Base-by-base conservation (phyloP, 35 echinoderm and acorn worm genomes). In the Ophiothrix spiculata region DNA sequence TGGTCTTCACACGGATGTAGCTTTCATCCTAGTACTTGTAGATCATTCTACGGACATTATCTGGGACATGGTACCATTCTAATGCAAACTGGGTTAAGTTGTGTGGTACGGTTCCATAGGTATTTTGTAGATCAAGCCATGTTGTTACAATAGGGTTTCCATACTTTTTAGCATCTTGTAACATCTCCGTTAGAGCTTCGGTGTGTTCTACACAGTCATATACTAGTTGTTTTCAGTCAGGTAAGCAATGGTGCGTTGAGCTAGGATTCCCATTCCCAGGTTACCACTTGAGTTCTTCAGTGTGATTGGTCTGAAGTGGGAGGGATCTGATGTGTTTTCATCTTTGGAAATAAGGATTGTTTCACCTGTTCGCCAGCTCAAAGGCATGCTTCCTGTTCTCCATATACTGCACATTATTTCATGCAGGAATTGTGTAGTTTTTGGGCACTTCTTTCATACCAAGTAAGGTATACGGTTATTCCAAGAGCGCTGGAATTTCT, bases 231-330 rank as follows among this genome's bases (percentile, higher is more conserved):
- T 69, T 69, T 12, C 4, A 12, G 23, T 69, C 60, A 69, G 3
- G 60, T 69, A 69, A 25, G 60, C 23, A 28, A 69, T 12, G 60
- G 60, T 69, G 8, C 23, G 4, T 69, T 69, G 60, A 69, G 60
- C 60, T 69, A 25, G 60, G 4, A 12, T 69, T 25, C 60, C 60
- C 4, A 12, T 69, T 25, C 60, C 4, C 60, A 69, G 2, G 60
- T 69, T 69, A 6, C 60, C 4, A 69, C 60, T 69, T 4, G 60
- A 69, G 60, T 69, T 69, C 60, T 69, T 69, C 25, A n/a, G 60
- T 69, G 60, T 69, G 60, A 69, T 69, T 69, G 60, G 60, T 69
- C 60, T 69, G 29, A 69, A 69, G 60, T 69, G 60, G 60, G 60
- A 69, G 4, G 60, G 60, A 69, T 69, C 60, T 25, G 60, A 69